Percentiles rank a stretch among this genome's conserved stretches.
Conservation (phyloP, 1,140 invertebrate genomes). For the Agrypnia vestita region DNA sequence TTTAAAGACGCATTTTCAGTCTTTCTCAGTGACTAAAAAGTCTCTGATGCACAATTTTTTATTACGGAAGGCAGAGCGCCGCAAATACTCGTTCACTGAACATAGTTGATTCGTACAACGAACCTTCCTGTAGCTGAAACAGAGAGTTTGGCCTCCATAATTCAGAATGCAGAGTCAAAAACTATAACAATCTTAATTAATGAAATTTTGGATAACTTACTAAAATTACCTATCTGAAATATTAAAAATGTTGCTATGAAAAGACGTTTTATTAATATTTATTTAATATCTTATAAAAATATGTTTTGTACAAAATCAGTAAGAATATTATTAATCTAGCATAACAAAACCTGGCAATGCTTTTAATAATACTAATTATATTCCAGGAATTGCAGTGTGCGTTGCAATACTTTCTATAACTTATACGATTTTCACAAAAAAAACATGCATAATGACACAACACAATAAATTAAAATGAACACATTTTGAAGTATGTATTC, state of each 20-base stretch:
- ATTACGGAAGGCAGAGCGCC: too few species aligned
- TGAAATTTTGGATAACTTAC: background rate
- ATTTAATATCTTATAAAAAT: slow-evolving; percentile 47
- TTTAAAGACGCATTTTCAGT: too few species aligned
- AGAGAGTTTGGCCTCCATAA: too few species aligned
- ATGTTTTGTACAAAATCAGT: slow-evolving; percentile 51
- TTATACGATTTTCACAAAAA: slow-evolving; percentile 2
- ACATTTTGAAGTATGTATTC: background rate
- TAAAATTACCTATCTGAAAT: too few species aligned
- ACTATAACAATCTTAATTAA: background rate
- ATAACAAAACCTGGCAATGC: slow-evolving; percentile 35
- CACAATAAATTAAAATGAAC: slow-evolving; percentile 21
- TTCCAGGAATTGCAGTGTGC: too few species aligned
- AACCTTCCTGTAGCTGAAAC: too few species aligned
- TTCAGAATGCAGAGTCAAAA: too few species aligned
- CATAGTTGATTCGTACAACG: too few species aligned
- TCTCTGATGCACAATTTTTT: too few species aligned
- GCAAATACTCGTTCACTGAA: too few species aligned
- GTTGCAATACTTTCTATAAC: too few species aligned
- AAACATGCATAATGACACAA: slow-evolving; percentile 14
- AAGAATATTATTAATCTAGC: slow-evolving; percentile 36
- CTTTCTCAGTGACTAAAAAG: too few species aligned
- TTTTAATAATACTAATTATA: background rate
- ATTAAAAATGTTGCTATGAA: background rate
- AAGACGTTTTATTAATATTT: slow-evolving; percentile 17